Conservation (phyloP, 2,888 invertebrate species). For the Diachrysia chrysitis region DNA sequence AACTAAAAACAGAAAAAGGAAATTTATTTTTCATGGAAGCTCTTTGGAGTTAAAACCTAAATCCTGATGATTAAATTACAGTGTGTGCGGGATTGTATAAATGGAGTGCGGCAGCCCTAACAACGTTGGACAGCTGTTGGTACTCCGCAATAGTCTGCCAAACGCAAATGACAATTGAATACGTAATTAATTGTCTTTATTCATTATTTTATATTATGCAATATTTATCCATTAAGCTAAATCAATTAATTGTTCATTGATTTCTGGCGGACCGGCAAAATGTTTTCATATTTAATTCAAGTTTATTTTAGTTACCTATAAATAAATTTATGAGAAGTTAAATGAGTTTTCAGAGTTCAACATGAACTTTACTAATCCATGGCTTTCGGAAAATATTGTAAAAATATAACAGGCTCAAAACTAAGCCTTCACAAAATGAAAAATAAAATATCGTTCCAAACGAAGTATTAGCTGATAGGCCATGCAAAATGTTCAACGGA, state of each 20-base stretch:
- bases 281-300: constrained; percentile 26
- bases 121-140: constrained; percentile 47
- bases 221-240: constrained; percentile 43
- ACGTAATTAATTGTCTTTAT: constrained; percentile 53
- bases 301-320: constrained; percentile 31
- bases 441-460: neutral
- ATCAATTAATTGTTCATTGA: constrained; percentile 35
- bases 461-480: neutral
- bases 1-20: neutral
- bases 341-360: constrained; percentile 16
- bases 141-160: constrained; percentile 56
- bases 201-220: constrained; percentile 40
- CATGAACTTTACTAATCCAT: too few species aligned
- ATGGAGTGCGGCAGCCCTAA: constrained; percentile 35
- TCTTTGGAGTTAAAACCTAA: neutral
- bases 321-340: constrained; percentile 26
- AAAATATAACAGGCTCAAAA: neutral
- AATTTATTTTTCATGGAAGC: neutral
- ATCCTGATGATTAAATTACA: constrained; percentile 14
- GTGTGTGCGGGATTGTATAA: constrained; percentile 16
- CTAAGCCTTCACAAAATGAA: neutral
- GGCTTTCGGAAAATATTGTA: too few species aligned
- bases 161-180: constrained; percentile 66
- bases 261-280: constrained; percentile 24
- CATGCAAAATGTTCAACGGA: neutral